Evolutionary conservation across 2,113 vertebrate species (phyloP).

Genomic region (Microtus ochrogaster): DNA sequence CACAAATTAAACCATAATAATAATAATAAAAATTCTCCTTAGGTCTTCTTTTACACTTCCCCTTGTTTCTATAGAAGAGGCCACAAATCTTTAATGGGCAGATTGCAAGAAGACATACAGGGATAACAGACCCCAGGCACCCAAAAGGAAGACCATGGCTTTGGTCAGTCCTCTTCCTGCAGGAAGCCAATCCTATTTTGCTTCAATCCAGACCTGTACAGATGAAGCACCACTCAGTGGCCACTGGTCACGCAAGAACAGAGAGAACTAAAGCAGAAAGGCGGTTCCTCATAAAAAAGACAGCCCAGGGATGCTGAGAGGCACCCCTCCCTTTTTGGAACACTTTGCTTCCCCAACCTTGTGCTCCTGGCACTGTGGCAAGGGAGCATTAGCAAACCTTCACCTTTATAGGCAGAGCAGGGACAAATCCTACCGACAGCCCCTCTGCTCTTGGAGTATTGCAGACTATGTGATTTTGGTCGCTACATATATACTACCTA

Average conservation of each 20-base stretch:
- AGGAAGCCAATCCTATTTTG: not conserved
- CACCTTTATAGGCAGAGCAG: not conserved
- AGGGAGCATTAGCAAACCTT: not conserved
- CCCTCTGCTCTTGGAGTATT: not conserved
- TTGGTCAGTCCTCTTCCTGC: not conserved
- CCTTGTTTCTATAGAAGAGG: not conserved
- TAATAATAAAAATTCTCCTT: not conserved
- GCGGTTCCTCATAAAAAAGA: not conserved
- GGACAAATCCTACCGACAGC: not conserved
- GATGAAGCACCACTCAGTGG: not conserved
- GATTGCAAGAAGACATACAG: too few relatives aligned
- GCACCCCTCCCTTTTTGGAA: rapidly evolving
- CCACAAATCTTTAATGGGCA: not conserved
- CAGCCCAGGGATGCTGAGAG: not conserved
- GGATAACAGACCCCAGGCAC: not conserved
- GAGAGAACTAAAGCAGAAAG: constrained; percentile 7
- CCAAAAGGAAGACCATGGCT: rapidly evolving
- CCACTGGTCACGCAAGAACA: not conserved
- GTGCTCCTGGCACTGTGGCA: not conserved
- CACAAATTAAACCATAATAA: too few relatives aligned
- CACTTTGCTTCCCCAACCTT: not conserved
- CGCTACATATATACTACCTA: not conserved
- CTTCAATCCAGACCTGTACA: not conserved
- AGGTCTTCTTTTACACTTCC: not conserved
- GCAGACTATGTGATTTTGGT: not conserved